Evolutionary conservation across 1,140 invertebrate genomes (phyloP).

Genomic region (Drosophila parabipectinata): DNA sequence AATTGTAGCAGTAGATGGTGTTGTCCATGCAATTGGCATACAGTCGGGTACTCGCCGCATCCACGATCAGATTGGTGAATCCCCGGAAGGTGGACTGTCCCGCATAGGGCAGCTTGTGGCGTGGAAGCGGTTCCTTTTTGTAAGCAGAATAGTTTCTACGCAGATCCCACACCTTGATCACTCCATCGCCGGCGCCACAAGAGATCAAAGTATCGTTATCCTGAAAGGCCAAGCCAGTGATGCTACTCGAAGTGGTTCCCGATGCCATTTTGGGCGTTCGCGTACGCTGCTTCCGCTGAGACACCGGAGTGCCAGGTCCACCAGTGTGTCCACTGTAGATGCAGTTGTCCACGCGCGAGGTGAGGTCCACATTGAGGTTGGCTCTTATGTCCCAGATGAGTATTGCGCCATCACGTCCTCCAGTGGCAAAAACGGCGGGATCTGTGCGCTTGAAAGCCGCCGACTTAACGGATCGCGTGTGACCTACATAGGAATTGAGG

Average conservation of each 20-base stretch:
- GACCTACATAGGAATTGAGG: slow-evolving; percentile 88
- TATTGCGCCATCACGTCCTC: slow-evolving; percentile 92
- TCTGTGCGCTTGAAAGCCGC: slow-evolving; percentile 89
- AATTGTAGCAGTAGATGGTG: slow-evolving; percentile 93
- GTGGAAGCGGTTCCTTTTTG: slow-evolving; percentile 89
- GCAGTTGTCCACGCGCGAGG: slow-evolving; percentile 87
- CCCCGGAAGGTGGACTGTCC: slow-evolving; percentile 89
- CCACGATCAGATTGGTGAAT: slow-evolving; percentile 91
- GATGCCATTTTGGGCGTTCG: slow-evolving; percentile 76
- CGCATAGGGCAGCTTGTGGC: slow-evolving; percentile 89
- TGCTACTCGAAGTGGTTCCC: slow-evolving; percentile 85
- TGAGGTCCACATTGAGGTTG: slow-evolving; percentile 83
- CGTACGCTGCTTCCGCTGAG: slow-evolving; percentile 83
- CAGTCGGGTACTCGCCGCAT: slow-evolving; percentile 88
- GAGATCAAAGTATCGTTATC: slow-evolving; percentile 91
- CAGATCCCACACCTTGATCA: slow-evolving; percentile 95
- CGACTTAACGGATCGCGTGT: slow-evolving; percentile 92
- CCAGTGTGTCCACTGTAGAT: slow-evolving; percentile 87
- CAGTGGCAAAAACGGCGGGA: slow-evolving; percentile 91
- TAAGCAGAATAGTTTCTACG: slow-evolving; percentile 90
- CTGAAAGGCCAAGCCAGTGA: slow-evolving; percentile 91
- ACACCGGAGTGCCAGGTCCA: slow-evolving; percentile 84
- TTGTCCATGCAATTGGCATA: slow-evolving; percentile 95
- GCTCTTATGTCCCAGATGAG: slow-evolving; percentile 92
- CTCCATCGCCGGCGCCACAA: slow-evolving; percentile 92